A percentile compares a stretch with the other conserved stretches of the same genome.
phyloP scores from a whole-genome alignment of 2,888 invertebrate species.

The Chesias legatella region DNA sequence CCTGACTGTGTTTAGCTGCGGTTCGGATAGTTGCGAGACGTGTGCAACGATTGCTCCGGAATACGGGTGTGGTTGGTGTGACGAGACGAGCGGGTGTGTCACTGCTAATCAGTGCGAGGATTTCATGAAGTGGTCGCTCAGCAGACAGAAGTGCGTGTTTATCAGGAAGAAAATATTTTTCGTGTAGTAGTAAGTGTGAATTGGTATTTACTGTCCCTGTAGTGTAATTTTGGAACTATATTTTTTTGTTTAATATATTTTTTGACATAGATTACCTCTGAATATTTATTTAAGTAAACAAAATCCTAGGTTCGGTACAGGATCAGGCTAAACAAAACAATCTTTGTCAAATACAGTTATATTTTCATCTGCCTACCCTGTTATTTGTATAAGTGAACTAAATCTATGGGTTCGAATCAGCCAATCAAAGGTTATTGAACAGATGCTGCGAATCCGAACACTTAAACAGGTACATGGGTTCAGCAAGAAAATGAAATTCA shows the following conservation, averaged over 20 bases:
- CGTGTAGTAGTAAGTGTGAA: too few relatives aligned
- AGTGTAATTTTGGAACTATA: too few relatives aligned
- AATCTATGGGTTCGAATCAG: conserved; percentile 37
- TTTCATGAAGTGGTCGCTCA: conserved; percentile 8
- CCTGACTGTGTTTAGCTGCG: conserved; percentile 38
- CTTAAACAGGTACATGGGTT: conserved; percentile 51
- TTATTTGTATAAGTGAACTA: conserved; percentile 28
- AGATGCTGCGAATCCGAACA: conserved; percentile 56
- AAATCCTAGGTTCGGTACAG: too few relatives aligned
- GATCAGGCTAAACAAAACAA: too few relatives aligned
- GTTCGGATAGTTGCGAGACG: conserved; percentile 5
- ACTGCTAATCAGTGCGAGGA: conserved; percentile 5
- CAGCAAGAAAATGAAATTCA: conserved; percentile 34
- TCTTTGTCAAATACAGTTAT: too few relatives aligned
- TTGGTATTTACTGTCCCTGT: too few relatives aligned
- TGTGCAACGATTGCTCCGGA: conserved; percentile 2
- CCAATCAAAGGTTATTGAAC: conserved; percentile 52
- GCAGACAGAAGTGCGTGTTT: conserved; percentile 5
- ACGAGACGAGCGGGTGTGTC: conserved; percentile 5
- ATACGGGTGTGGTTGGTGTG: conserved; percentile 11
- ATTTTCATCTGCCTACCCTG: too few relatives aligned
- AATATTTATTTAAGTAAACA: too few relatives aligned
- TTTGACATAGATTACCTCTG: too few relatives aligned
- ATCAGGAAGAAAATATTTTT: conserved; percentile 28
- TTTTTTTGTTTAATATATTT: too few relatives aligned